Conservation (phyloP, 2,888 invertebrate species). For the Trichopoda pennipes region DNA sequence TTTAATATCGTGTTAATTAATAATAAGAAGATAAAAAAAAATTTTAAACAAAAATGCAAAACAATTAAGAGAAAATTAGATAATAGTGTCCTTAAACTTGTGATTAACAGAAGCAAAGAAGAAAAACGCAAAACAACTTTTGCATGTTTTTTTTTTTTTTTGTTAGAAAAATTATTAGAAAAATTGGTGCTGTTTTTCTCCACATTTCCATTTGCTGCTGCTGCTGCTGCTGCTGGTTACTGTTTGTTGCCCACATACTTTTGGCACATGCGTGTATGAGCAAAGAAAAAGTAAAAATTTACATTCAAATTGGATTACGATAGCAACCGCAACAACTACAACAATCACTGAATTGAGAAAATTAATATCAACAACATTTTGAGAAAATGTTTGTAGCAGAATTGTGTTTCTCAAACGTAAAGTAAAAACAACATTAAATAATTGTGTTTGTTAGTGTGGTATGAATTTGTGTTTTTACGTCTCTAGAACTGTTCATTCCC, state of each 20-base stretch:
- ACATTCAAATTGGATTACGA: constrained; percentile 50
- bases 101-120: constrained; percentile 34
- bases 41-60: constrained; percentile 6
- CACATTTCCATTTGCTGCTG: constrained; percentile 8
- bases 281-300: constrained; percentile 39
- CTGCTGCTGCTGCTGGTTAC: constrained; percentile 20
- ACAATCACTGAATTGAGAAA: constrained; percentile 4
- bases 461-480: neutral
- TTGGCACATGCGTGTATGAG: constrained; percentile 63
- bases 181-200: constrained; percentile 14
- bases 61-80: constrained; percentile 26
- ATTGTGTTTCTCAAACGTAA: neutral
- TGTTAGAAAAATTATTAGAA: constrained; percentile 33
- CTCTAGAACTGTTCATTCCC: neutral
- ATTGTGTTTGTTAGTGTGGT: neutral
- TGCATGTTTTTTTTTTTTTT: too few species aligned
- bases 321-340: constrained; percentile 24
- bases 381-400: neutral
- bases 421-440: constrained; percentile 8
- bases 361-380: constrained; percentile 27
- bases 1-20: neutral
- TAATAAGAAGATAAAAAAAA: neutral
- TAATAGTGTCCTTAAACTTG: constrained; percentile 60
- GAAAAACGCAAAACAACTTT: constrained; percentile 18
- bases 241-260: constrained; percentile 57